phyloP scores from a whole-genome alignment of 92 coral and sea anemone species.

The Zoanthus solanderi region DNA sequence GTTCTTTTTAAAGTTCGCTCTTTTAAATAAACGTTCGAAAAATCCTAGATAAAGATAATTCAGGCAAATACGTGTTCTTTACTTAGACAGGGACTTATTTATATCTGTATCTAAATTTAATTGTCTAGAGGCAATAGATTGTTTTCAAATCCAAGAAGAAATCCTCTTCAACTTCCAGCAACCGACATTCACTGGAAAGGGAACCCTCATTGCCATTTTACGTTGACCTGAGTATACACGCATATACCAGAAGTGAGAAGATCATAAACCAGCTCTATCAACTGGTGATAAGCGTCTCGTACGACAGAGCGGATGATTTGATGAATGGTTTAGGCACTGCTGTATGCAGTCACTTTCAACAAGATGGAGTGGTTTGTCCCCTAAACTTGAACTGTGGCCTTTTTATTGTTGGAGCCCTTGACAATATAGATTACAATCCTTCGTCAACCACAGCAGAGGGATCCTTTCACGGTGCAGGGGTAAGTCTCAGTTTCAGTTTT shows the following conservation, averaged over 20 bases:
- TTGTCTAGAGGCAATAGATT: constrained; percentile 48
- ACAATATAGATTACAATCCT: constrained; percentile 61
- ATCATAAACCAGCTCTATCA: constrained; percentile 9
- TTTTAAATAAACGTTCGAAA: constrained; percentile 16
- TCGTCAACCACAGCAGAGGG: constrained; percentile 48
- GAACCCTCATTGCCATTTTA: constrained; percentile 55
- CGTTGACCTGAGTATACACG: constrained; percentile 51
- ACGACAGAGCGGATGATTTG: constrained; percentile 48
- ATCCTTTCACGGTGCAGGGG: constrained; percentile 58
- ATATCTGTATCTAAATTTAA: constrained; percentile 37
- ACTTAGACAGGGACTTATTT: constrained; percentile 15
- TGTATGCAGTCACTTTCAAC: constrained; percentile 55
- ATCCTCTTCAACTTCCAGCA: constrained; percentile 11
- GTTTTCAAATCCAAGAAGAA: constrained; percentile 45
- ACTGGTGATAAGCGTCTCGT: constrained; percentile 56
- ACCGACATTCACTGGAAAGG: background rate
- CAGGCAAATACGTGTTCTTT: constrained; percentile 16
- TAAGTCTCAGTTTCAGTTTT: constrained; percentile 57
- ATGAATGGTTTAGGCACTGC: constrained; percentile 55
- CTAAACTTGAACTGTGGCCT: constrained; percentile 53
- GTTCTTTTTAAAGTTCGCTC: constrained; percentile 27
- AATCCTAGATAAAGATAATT: constrained; percentile 18
- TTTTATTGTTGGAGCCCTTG: constrained; percentile 68
- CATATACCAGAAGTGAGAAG: constrained; percentile 31
- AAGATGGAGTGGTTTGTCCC: constrained; percentile 65